phyloP scores from a whole-genome alignment of 2,113 vertebrate species.

The Helogale parvula region DNA sequence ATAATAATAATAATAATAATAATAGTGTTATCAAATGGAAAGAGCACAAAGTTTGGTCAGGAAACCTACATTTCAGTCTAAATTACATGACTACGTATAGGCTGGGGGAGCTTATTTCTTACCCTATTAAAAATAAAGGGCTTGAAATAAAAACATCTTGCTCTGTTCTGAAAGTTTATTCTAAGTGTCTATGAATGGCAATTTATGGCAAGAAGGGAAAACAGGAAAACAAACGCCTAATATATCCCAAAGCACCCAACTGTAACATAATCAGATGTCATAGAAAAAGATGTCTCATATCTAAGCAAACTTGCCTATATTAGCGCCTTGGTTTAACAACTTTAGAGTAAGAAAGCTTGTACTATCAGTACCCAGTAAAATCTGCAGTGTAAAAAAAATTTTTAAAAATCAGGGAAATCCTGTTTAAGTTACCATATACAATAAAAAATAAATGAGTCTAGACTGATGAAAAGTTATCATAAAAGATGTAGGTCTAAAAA shows the following conservation, averaged over 20 bases:
- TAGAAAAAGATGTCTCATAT: background rate
- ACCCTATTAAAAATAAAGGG: conserved; percentile 26
- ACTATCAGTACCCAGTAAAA: background rate
- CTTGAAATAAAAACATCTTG: background rate
- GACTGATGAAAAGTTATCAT: background rate
- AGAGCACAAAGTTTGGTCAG: background rate
- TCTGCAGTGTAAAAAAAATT: background rate
- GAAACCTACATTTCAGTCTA: background rate
- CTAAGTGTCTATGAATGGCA: background rate
- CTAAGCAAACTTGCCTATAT: background rate
- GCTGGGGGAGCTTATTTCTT: background rate
- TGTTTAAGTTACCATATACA: background rate
- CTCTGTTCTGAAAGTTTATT: background rate
- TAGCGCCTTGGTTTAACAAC: background rate
- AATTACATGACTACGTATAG: background rate
- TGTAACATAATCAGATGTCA: conserved; percentile 14
- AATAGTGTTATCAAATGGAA: background rate
- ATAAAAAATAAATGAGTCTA: background rate
- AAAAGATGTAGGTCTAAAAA: background rate
- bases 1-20: background rate
- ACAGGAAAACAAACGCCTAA: background rate
- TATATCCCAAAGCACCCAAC: background rate
- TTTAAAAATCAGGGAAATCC: background rate
- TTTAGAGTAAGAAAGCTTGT: conserved; percentile 6
- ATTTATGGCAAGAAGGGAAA: background rate